Base-by-base conservation (phyloP, 2,888 invertebrate species). In the Conistra vaccinii region DNA sequence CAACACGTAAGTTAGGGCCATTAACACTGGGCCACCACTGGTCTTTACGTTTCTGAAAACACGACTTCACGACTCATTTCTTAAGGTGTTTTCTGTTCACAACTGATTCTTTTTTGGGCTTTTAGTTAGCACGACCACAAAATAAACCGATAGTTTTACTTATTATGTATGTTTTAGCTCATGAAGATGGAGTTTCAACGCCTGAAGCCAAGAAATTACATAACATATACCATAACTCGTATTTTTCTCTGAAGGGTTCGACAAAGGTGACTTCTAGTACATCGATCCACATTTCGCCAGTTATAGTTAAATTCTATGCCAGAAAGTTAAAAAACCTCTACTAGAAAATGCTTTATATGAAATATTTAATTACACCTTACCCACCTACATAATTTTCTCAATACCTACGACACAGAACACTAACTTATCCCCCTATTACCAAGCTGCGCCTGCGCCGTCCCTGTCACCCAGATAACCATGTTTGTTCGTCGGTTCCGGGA, bases 401-500 rank as follows among this genome's bases (percentile, higher is more conserved):
- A 63, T 48, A 67, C 63, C 73, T 73, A 66, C 57, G 60, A 73
- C 69, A 67, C 58, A 55, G 12, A 42, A 70, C 10, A 68, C 67
- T 76, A 55, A 74, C 66, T 78, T 68, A 62, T 75, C 58, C 80
- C 69, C 71, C 26, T 75, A 57, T 26, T 65, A 48, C 29, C 42
- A 51, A 58, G 58, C 66, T 86, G 78, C 87, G 89, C 81, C 69
- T 29, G 78, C 87, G 84, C 86, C 80, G 82, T 81, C 78, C 87
- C 77, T 79, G 80, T 84, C 78, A 79, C 82, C 73, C 42, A 90
- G 93, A 93, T 93, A 93, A 92, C 80, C 71, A 26, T 93, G 92
- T 93, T 93, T 93, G 89, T 89, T 35, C 84, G 77, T 26, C 80
- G 92, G 93, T 93, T 93, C 93, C 93, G 89, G 93, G 93, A 93